A percentile compares a stretch with the other conserved stretches of the same genome.
phyloP scores from a whole-genome alignment of 1,140 invertebrate genomes.

The Heliconius melpomene region DNA sequence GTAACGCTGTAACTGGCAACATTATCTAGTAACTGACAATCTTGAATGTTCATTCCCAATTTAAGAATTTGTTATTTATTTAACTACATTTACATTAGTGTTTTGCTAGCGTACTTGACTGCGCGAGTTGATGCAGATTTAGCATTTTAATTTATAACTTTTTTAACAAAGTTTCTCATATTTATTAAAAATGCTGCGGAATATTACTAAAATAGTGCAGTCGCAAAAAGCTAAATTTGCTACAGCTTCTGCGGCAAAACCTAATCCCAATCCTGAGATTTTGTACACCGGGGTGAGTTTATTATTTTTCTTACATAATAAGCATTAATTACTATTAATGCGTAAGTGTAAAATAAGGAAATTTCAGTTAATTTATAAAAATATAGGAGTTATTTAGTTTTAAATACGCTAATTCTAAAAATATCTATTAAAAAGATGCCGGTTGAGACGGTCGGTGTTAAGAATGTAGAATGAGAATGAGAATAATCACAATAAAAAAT shows the following conservation, averaged over 20 bases:
- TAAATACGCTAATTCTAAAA: not conserved
- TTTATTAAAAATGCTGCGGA: constrained; percentile 69
- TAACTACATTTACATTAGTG: not conserved
- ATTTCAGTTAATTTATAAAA: not conserved
- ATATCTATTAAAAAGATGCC: not conserved
- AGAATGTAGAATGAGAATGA: too few relatives aligned
- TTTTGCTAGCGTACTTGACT: not conserved
- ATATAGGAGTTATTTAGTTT: not conserved
- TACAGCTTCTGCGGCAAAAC: constrained; percentile 79
- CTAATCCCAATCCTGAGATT: constrained; percentile 83
- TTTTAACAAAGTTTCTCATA: not conserved
- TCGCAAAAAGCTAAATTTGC: constrained; percentile 75
- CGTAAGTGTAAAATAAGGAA: not conserved
- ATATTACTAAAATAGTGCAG: constrained; percentile 59
- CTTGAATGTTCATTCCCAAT: not conserved
- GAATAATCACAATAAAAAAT: not conserved
- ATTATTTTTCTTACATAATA: not conserved
- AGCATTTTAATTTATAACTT: not conserved
- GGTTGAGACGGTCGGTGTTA: not conserved
- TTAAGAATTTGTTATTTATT: not conserved
- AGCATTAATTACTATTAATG: not conserved
- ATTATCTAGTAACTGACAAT: not conserved
- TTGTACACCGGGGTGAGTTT: constrained; percentile 85
- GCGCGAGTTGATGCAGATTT: not conserved
- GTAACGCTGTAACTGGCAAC: not conserved